Evolutionary conservation across 2,113 vertebrate species (phyloP).

Genomic region (Etia nguti): DNA sequence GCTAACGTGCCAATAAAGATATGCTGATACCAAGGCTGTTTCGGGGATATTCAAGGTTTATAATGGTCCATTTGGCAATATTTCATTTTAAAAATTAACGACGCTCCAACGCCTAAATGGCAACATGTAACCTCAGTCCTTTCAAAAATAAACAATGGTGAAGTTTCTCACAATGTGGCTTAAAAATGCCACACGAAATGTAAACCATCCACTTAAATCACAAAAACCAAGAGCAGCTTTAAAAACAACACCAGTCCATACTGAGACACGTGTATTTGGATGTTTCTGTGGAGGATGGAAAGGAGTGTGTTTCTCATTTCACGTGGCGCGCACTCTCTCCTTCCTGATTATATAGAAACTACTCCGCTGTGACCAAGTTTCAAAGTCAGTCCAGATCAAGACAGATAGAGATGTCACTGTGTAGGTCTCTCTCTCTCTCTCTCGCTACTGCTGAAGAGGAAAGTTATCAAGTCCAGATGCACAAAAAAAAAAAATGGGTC

Average conservation of each 20-base stretch:
- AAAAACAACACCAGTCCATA: background rate
- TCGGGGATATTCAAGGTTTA: background rate
- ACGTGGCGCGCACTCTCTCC: background rate
- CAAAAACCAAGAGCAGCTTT: conserved; percentile 12
- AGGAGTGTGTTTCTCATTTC: background rate
- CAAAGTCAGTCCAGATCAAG: conserved; percentile 29
- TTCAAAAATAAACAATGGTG: conserved; percentile 26
- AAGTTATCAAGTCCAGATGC: conserved; percentile 60
- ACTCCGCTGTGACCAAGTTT: conserved; percentile 16
- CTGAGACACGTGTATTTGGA: background rate
- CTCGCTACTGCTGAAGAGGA: background rate
- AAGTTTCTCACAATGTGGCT: background rate
- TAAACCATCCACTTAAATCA: conserved; percentile 29
- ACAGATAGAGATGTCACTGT: conserved; percentile 31
- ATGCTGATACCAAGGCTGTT: background rate
- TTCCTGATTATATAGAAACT: conserved; percentile 21
- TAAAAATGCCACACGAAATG: background rate
- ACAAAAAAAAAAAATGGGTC: conserved; percentile 49
- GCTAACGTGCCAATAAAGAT: background rate
- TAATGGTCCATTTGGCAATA: background rate
- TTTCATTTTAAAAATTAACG: background rate
- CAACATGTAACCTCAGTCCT: background rate
- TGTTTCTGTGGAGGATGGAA: background rate
- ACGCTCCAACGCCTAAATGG: conserved; percentile 1
- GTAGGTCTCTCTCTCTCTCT: background rate